Evolutionary conservation across 2,888 invertebrate genomes (phyloP), one percentile per base, ranked within the genome.

Genomic region (Biston betularia): DNA sequence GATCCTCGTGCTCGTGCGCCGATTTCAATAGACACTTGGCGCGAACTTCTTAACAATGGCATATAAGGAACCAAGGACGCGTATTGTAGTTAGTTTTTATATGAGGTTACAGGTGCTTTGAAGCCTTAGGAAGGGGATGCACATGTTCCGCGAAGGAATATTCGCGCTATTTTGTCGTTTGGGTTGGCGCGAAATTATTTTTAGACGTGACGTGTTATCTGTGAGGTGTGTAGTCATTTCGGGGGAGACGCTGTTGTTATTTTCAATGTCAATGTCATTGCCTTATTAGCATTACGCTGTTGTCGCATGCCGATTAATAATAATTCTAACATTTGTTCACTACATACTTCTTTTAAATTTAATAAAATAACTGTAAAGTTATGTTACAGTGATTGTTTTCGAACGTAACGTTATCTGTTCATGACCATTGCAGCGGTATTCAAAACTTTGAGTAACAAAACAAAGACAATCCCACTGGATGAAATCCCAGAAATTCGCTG

Each of bases 21-120:
- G 87, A 90, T 90, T 92, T 91, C 87, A 89, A 89, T 88, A 87
- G 79, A 80, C 91, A 90, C 92, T 93, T 92, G 91, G 93, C 93
- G 93, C 92, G 92, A 90, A 92, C 86, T 82, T 84, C 80, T 80
- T 79, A 85, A 89, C 88, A 89, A 88, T 88, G 83, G 82, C 80
- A 71, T 82, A 91, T 58, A 92, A 89, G 88, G 83, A 84, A 76
- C 85, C 93, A 93, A 93, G 93, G 93, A 89, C 93, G 89, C 87
- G 88, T 92, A 92, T 93, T 93, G 82, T 88, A 24, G 59, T 67
- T 88, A 24, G 59, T 68, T 66, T 54, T 62, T 66, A 15, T 61
- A 77, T 77, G 80, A 79, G 84, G 82, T 84, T 82, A 93, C 93
- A 93, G 93, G 93, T 93, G 93, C 73, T 56, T 70, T 54, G 55